Evolutionary conservation across 2,888 invertebrate genomes (phyloP).

Genomic region (Pollenia angustigena): DNA sequence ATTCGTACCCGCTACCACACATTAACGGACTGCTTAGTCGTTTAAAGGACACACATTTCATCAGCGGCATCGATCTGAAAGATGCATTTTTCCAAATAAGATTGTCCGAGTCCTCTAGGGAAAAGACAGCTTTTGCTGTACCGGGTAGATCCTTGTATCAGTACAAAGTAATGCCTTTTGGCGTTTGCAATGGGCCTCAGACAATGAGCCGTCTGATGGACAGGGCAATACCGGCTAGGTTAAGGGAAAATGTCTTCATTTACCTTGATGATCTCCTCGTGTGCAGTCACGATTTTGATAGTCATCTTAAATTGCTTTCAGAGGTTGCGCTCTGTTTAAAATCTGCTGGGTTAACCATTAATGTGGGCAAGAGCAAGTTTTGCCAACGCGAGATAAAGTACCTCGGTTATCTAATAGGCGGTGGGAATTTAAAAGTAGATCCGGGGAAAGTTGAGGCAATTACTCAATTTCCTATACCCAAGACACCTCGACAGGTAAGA

Average conservation of each 20-base stretch:
- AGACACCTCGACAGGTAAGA: slow-evolving; percentile 31
- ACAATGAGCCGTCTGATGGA: slow-evolving; percentile 66
- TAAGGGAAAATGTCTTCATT: slow-evolving; percentile 40
- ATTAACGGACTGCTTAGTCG: slow-evolving; percentile 63
- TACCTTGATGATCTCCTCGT: slow-evolving; percentile 35
- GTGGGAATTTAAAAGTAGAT: slow-evolving; percentile 38
- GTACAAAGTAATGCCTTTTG: slow-evolving; percentile 74
- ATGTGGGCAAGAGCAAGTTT: slow-evolving; percentile 41
- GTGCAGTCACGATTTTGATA: slow-evolving; percentile 21
- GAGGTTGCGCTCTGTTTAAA: slow-evolving; percentile 15
- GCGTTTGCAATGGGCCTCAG: slow-evolving; percentile 69
- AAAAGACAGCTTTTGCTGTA: slow-evolving; percentile 76
- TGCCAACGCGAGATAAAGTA: slow-evolving; percentile 34
- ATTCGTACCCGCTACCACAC: slow-evolving; percentile 63
- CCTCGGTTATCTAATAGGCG: slow-evolving; percentile 46
- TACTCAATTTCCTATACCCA: slow-evolving; percentile 54
- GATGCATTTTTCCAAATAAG: slow-evolving; percentile 63
- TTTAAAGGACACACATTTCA: slow-evolving; percentile 58
- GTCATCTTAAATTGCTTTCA: not conserved
- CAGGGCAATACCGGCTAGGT: slow-evolving; percentile 25
- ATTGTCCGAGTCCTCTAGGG: slow-evolving; percentile 48
- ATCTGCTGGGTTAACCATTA: slow-evolving; percentile 52
- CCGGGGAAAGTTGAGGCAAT: slow-evolving; percentile 35
- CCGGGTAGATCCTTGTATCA: slow-evolving; percentile 73
- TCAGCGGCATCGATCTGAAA: slow-evolving; percentile 61